Percentiles rank a stretch among this genome's conserved stretches.
phyloP scores from a whole-genome alignment of 2,888 invertebrate species.

The Aporophyla lueneburgensis region DNA sequence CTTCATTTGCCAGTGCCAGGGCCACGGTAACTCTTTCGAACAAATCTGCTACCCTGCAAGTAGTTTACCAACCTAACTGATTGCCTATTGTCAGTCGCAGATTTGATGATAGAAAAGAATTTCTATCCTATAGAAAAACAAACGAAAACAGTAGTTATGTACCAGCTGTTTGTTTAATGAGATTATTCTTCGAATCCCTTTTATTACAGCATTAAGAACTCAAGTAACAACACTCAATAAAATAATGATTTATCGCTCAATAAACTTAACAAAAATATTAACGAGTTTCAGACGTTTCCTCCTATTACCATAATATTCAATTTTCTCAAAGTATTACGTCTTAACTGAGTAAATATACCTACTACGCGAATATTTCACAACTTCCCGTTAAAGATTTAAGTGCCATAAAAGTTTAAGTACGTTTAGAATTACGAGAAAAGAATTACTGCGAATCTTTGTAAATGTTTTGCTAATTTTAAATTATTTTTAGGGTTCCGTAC shows the following conservation, averaged over 20 bases:
- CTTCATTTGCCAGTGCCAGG: no score
- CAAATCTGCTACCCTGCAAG: no score
- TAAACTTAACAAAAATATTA: background rate
- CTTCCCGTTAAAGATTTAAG: conserved; percentile 48
- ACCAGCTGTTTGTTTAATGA: no score
- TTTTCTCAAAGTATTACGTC: conserved; percentile 27
- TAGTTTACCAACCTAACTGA: no score
- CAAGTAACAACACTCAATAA: background rate
- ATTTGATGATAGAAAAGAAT: background rate
- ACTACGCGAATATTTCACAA: conserved; percentile 26
- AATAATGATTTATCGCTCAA: background rate
- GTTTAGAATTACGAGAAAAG: conserved; percentile 26
- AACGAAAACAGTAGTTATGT: no score
- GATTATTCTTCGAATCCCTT: background rate
- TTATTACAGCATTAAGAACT: background rate
- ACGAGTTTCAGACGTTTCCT: background rate
- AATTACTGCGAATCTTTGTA: conserved; percentile 23
- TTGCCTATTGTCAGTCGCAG: background rate
- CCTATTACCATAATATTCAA: conserved; percentile 19
- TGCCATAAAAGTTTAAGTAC: conserved; percentile 48
- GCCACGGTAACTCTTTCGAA: no score
- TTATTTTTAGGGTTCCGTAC: background rate
- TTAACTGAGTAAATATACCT: conserved; percentile 32
- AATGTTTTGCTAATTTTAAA: conserved; percentile 12
- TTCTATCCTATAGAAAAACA: background rate